Percentiles rank a stretch among this genome's conserved stretches.
Conservation (phyloP, 2,888 invertebrate species). For the Pandemis corylana region DNA sequence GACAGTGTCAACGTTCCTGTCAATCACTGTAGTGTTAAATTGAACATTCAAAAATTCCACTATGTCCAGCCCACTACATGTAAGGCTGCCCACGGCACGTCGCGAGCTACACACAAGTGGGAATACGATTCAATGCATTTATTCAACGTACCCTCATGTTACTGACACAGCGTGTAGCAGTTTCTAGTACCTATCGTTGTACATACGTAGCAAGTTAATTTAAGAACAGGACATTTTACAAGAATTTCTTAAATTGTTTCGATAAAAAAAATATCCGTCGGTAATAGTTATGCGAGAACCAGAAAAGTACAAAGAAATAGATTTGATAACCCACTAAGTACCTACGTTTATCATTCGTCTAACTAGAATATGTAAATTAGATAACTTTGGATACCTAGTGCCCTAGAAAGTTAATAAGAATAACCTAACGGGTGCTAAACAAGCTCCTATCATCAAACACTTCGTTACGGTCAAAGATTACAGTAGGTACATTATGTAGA, state of each 20-base stretch:
- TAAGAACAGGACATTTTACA: not conserved
- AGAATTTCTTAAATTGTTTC: not conserved
- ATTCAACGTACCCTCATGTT: conserved; percentile 62
- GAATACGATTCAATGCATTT: conserved; percentile 68
- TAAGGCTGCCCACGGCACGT: conserved; percentile 61
- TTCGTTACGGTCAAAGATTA: not conserved
- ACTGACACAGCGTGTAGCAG: conserved; percentile 19
- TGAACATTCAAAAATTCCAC: conserved; percentile 52
- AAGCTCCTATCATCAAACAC: conserved; percentile 2
- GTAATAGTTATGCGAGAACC: not conserved
- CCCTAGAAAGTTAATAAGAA: not conserved
- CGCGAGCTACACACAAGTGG: conserved; percentile 55
- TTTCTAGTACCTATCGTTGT: not conserved
- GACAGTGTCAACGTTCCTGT: conserved; percentile 31
- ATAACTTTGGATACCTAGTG: not conserved
- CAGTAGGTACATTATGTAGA: too few species aligned
- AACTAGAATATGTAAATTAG: not conserved
- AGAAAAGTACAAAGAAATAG: too few species aligned
- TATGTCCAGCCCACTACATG: conserved; percentile 64
- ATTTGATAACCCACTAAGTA: too few species aligned
- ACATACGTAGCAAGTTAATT: not conserved
- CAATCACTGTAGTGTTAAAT: conserved; percentile 44
- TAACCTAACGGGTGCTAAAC: not conserved
- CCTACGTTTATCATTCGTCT: too few species aligned
- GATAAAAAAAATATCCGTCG: not conserved